Percentiles rank a stretch among this genome's conserved stretches.
These are phyloP conservation scores for Rhinogobius similis DNA, from an alignment of 2,113 vertebrate species.

Conservation along the genomic window DNA sequence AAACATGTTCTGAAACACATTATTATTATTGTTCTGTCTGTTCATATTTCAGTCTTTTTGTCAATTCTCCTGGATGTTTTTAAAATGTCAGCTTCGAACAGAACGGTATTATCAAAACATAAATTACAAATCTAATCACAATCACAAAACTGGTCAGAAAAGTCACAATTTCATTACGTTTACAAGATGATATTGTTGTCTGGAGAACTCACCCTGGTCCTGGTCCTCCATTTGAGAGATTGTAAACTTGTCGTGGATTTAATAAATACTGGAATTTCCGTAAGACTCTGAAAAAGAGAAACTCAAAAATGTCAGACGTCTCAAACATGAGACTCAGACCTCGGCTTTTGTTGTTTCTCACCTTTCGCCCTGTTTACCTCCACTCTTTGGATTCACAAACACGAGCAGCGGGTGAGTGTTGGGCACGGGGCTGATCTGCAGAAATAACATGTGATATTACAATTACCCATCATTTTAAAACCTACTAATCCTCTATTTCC, in stretches of 20 bases:
- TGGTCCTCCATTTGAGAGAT: constrained; percentile 85
- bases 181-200: no score
- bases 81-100: no score
- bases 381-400: constrained; percentile 93
- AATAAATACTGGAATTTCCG: constrained; percentile 92
- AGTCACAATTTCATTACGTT: no score
- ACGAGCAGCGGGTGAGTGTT: constrained; percentile 89
- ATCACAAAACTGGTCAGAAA: no score
- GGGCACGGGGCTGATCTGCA: constrained; percentile 81
- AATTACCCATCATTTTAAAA: no score
- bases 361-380: constrained; percentile 92
- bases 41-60: no score
- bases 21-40: no score
- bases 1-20: no score
- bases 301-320: constrained; percentile 10
- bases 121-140: no score
- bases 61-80: no score
- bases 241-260: constrained; percentile 92
- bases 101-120: no score
- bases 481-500: no score
- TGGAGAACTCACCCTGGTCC: constrained; percentile 78
- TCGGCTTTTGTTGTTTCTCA: constrained; percentile 55
- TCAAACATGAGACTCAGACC: background rate
- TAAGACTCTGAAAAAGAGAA: constrained; percentile 81
- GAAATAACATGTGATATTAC: constrained; percentile 11